These are phyloP conservation scores for Oenanthe oenanthe DNA, from an alignment of 2,113 vertebrate genomes.

Conservation along the genomic window DNA sequence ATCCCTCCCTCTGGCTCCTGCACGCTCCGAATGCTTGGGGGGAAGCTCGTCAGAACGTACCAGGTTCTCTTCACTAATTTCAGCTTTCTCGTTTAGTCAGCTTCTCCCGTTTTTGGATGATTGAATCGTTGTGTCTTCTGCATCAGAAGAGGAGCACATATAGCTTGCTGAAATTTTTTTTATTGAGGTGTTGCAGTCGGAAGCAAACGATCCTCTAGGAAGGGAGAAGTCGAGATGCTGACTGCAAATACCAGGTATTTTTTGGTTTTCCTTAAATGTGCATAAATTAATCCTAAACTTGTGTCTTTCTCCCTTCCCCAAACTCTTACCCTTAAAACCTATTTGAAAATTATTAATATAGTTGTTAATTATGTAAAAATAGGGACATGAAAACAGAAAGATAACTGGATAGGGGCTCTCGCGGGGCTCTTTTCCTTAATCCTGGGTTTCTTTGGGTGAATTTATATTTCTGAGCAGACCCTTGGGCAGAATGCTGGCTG, in stretches of 20 bases:
- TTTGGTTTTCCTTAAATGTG: neutral
- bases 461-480: neutral
- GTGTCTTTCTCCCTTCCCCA: neutral
- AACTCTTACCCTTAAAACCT: neutral
- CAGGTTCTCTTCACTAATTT: neutral
- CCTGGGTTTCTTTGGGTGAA: neutral
- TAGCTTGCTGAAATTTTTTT: neutral
- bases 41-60: neutral
- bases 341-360: neutral
- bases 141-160: neutral
- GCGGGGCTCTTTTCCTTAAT: neutral
- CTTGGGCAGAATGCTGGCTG: neutral
- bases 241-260: neutral
- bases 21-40: rapidly evolving
- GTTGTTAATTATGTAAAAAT: neutral
- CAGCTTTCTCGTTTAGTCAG: neutral
- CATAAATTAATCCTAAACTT: neutral
- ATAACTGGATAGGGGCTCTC: neutral
- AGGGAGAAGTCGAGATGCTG: neutral
- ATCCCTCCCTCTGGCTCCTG: neutral
- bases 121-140: neutral
- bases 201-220: neutral
- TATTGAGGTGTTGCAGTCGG: neutral
- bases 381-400: neutral
- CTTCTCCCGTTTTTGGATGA: neutral